phyloP scores from a whole-genome alignment of 2,113 vertebrate genomes.

The Hystrix cristata region DNA sequence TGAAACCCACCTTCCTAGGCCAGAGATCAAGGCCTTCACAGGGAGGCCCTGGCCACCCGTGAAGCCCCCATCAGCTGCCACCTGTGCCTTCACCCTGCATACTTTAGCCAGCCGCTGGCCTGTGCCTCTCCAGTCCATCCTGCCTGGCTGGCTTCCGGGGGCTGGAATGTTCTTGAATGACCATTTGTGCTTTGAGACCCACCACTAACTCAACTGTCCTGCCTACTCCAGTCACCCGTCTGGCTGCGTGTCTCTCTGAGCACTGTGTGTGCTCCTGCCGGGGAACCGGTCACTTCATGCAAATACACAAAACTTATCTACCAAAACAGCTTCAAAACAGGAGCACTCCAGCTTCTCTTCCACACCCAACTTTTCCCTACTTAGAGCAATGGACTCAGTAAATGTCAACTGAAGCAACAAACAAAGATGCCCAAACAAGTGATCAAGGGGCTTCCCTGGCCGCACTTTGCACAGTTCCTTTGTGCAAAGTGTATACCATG shows the following conservation, averaged over 20 bases:
- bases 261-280: no score
- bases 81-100: neutral
- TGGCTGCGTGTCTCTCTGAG: neutral
- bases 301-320: neutral
- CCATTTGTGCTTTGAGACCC: neutral
- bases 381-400: neutral
- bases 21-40: neutral
- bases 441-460: fast-evolving
- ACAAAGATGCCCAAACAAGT: neutral
- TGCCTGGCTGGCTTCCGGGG: neutral
- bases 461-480: neutral
- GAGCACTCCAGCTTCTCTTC: constrained; percentile 13
- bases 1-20: neutral
- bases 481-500: fast-evolving
- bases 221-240: neutral
- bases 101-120: neutral
- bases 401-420: neutral
- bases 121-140: fast-evolving
- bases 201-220: no score
- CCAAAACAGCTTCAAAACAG: neutral
- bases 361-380: neutral
- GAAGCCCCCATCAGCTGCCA: neutral
- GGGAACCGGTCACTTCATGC: neutral
- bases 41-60: fast-evolving
- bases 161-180: neutral